Base-by-base conservation (phyloP, 2,797 vertebrate species). In the Choloepus didactylus region DNA sequence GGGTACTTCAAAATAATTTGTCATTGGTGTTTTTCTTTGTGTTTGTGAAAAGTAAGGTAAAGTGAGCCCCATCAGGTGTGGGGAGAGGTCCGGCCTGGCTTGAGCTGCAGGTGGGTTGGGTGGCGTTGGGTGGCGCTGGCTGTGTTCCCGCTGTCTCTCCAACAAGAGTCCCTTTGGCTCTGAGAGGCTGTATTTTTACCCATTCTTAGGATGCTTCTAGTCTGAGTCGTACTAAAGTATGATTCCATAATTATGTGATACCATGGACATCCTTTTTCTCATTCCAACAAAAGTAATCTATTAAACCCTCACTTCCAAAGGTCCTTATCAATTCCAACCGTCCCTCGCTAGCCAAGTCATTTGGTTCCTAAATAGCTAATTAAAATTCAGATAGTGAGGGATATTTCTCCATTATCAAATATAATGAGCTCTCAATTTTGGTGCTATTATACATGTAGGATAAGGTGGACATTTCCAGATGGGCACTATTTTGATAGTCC, bases 111-210 rank as follows among this genome's bases (percentile, higher is more conserved):
- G 16, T 7, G 3, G 18, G 15, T n/a, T 8, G 4, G 18, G 38
- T 49, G 64, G 7, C 69, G 0, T 0, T 21, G 49, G 25, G 4
- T 49, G 64, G 7, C 75, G 0, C 0, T 21, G 49, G 25, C 3
- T 6, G 0, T 67, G 46, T 12, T 9, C 2, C 16, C 27, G 18
- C 91, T 9, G 41, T 59, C 16, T 51, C 60, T 59, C 29, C 49
- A 23, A 11, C n/a, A 44, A 76, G 70, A 23, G 16, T 51, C 6
- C 25, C 51, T 59, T 90, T 46, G 69, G 44, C 49, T 62, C 44
- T 51, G 2, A 80, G 72, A 60, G 25, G 81, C 69, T 73, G 0
- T 64, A 51, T 49, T 73, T 92, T 75, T 85, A 27, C 8, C 10
- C 15, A n/a, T 87, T 81, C 16, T 87, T 51, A 31, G 31, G 70